These are phyloP conservation scores for Capitella teleta DNA, from an alignment of 1,140 invertebrate genomes.

Conservation along the genomic window DNA sequence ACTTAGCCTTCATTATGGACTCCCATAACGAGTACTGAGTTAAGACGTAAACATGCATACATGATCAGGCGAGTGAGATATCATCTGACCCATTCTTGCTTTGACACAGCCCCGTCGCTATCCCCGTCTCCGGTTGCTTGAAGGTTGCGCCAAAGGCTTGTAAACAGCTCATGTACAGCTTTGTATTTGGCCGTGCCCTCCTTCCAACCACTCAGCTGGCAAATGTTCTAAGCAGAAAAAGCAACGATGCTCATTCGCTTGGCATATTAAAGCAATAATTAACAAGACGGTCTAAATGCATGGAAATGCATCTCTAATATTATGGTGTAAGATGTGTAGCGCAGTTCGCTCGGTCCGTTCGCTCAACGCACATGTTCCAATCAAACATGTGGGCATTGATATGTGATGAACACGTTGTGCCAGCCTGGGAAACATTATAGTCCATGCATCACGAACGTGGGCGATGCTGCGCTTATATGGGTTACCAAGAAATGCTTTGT, in stretches of 20 bases:
- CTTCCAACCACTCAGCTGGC: constrained; percentile 38
- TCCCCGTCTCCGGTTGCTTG: constrained; percentile 32
- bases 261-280: neutral
- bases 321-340: neutral
- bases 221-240: constrained; percentile 23
- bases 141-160: constrained; percentile 33
- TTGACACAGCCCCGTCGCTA: constrained; percentile 32
- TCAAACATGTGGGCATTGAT: too few species aligned
- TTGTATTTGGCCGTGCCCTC: constrained; percentile 24
- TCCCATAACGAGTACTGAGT: neutral
- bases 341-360: too few species aligned
- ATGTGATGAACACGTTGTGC: too few species aligned
- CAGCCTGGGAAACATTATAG: too few species aligned
- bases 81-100: constrained; percentile 34
- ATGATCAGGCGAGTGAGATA: neutral
- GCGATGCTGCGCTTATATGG: too few species aligned
- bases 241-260: neutral
- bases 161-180: constrained; percentile 30
- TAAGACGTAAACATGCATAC: neutral
- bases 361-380: too few species aligned
- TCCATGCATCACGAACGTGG: too few species aligned
- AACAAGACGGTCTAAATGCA: neutral
- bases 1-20: constrained; percentile 5
- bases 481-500: too few species aligned
- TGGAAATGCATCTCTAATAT: neutral